Evolutionary conservation across 2,888 invertebrate genomes (phyloP).

Genomic region (Epinotia ramella): DNA sequence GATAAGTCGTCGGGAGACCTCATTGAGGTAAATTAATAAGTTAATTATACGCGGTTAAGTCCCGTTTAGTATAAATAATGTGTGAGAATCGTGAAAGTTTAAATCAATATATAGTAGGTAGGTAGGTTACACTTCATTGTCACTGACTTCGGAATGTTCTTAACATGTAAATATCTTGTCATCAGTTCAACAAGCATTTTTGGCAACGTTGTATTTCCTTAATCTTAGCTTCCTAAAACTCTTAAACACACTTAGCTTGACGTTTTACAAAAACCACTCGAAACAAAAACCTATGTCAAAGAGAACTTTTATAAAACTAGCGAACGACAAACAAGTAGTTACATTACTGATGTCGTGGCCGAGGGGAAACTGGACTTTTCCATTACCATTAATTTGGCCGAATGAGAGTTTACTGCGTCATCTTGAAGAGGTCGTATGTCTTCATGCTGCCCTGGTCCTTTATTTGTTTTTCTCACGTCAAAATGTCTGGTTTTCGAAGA

Average conservation of each 20-base stretch:
- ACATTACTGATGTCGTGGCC: constrained; percentile 45
- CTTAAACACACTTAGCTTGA: constrained; percentile 8
- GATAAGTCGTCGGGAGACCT: too few species aligned
- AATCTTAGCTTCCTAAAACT: neutral
- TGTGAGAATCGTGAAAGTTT: too few species aligned
- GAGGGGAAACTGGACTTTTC: constrained; percentile 63
- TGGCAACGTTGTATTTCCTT: neutral
- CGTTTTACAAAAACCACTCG: constrained; percentile 20
- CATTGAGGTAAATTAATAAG: too few species aligned
- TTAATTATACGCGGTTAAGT: too few species aligned
- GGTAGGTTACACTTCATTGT: too few species aligned
- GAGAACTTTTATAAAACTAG: constrained; percentile 35
- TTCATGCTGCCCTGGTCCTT: constrained; percentile 56
- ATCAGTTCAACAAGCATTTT: neutral
- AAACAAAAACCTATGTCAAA: constrained; percentile 40
- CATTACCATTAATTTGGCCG: constrained; percentile 69
- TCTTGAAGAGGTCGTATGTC: constrained; percentile 62
- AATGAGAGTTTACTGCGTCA: constrained; percentile 65
- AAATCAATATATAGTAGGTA: too few species aligned
- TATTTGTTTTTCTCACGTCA: constrained; percentile 53
- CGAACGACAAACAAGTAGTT: constrained; percentile 47
- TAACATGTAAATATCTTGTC: neutral
- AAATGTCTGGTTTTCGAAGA: constrained; percentile 12
- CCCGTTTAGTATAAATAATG: too few species aligned
- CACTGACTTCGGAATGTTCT: too few species aligned